Base-by-base conservation (phyloP, 2,888 invertebrate genomes). In the Chromoteleia sp. region DNA sequence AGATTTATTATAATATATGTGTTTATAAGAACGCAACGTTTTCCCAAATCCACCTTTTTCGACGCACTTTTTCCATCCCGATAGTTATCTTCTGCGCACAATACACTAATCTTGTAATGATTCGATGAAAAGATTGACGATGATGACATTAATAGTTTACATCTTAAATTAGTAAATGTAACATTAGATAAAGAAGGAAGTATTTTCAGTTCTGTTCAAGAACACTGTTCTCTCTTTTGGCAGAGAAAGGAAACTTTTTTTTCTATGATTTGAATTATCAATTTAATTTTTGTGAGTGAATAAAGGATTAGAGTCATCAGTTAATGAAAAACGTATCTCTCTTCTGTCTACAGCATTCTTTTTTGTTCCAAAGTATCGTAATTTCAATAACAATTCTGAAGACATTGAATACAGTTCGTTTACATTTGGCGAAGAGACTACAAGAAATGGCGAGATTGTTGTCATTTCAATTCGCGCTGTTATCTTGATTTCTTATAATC, bases 161-260 rank as follows among this genome's bases (percentile, higher is more conserved):
- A 4, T 8, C 61, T 68, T 77, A 79, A 79, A 71, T 78, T 70
- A 80, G 30, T 33, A 63, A 21, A 52, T 56, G 75, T 45, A 75
- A 81, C 70, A 81, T 63, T 65, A 70, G 56, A 75, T 19, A 80
- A 74, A 68, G 58, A 70, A 61, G 70, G 75, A 75, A 74, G 68
- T 36, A 45, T 29, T 68, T 50, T 65, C 54, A 61, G 67, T 74
- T 78, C 77, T 65, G 48, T 19, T 71, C 56, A 43, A 56, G 63
- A 77, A 63, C 54, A 56, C 54, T 39, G 14, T 36, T 61, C 70
- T 65, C 12, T 4, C 56, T 30, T 29, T 43, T 33, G 14, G 43
- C 43, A 41, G 50, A 58, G 30, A 48, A 33, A 61, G 43, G 39
- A 70, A 75, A 58, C 45, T n/a, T 8, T 10, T 21, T 39, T 74